These are phyloP conservation scores for Danionella dracula DNA, from an alignment of 2,797 vertebrate genomes.

Conservation along the genomic window DNA sequence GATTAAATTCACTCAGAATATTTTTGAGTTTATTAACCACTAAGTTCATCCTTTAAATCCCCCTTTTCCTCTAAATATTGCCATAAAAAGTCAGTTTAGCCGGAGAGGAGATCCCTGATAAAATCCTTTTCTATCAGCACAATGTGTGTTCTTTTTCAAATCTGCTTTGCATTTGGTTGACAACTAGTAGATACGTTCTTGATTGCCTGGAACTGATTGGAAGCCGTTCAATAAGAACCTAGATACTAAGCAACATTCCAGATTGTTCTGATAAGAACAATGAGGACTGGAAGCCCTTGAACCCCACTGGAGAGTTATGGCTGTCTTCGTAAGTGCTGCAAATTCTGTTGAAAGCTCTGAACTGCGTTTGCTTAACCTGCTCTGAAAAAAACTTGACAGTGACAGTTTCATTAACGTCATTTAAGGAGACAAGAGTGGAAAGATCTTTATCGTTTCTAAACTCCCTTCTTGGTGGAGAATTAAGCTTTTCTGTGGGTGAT, in stretches of 20 bases:
- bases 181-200: neutral
- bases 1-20: too few species aligned
- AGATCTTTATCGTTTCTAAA: conserved; percentile 64
- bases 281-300: neutral
- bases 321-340: neutral
- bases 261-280: neutral
- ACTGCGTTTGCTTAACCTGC: neutral
- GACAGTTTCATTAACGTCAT: conserved; percentile 36
- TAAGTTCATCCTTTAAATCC: too few species aligned
- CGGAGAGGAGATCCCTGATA: neutral
- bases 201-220: neutral
- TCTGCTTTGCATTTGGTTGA: neutral
- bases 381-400: conserved; percentile 30
- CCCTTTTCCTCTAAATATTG: too few species aligned
- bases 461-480: conserved; percentile 61
- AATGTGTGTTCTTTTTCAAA: neutral
- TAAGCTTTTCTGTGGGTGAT: conserved; percentile 68
- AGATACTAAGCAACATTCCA: neutral
- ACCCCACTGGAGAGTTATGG: neutral
- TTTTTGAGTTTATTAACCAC: too few species aligned
- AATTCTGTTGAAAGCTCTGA: neutral
- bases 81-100: neutral
- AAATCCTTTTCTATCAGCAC: neutral
- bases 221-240: neutral
- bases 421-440: conserved; percentile 53